Percentiles rank a stretch among this genome's conserved stretches.
Evolutionary conservation across 2,888 invertebrate genomes (phyloP).

Genomic region (Phyllotreta striolata): DNA sequence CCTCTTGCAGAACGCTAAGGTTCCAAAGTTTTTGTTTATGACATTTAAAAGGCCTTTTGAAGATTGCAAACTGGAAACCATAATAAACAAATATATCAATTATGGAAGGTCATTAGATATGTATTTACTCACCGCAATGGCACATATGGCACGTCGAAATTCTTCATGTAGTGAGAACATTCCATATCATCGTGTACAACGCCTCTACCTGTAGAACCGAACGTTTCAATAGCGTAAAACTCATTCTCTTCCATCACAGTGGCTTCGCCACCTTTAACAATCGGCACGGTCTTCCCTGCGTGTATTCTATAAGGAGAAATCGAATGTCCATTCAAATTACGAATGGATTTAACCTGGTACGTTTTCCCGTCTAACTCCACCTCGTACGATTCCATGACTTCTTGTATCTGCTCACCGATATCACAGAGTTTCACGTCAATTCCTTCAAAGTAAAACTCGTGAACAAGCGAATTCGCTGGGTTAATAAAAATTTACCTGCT

Average conservation of each 20-base stretch:
- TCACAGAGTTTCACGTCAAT: constrained; percentile 98
- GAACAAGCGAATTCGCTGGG: background rate
- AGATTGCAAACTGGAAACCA: constrained; percentile 77
- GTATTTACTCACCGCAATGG: constrained; percentile 77
- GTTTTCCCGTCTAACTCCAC: constrained; percentile 96
- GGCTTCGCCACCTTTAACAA: constrained; percentile 98
- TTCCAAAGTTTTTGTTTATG: constrained; percentile 97
- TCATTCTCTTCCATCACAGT: constrained; percentile 99
- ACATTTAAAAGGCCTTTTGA: constrained; percentile 90
- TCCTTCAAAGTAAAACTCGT: constrained; percentile 34
- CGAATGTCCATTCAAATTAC: constrained; percentile 99
- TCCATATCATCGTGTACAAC: constrained; percentile 99
- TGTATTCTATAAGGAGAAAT: constrained; percentile 97
- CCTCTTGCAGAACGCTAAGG: constrained; percentile 97
- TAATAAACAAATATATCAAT: background rate
- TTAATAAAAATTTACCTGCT: constrained; percentile 49
- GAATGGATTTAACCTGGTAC: constrained; percentile 95
- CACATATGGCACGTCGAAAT: constrained; percentile 91
- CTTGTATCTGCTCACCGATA: constrained; percentile 95
- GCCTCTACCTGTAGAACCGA: constrained; percentile 96
- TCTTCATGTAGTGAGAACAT: constrained; percentile 99
- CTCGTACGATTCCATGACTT: constrained; percentile 99
- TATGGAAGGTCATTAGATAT: background rate
- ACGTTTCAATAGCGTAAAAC: constrained; percentile 99
- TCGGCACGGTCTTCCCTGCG: constrained; percentile 98